Percentiles rank a stretch among this genome's conserved stretches.
Evolutionary conservation across 2,113 vertebrate species (phyloP).

Genomic region (Phaetusa simplex): DNA sequence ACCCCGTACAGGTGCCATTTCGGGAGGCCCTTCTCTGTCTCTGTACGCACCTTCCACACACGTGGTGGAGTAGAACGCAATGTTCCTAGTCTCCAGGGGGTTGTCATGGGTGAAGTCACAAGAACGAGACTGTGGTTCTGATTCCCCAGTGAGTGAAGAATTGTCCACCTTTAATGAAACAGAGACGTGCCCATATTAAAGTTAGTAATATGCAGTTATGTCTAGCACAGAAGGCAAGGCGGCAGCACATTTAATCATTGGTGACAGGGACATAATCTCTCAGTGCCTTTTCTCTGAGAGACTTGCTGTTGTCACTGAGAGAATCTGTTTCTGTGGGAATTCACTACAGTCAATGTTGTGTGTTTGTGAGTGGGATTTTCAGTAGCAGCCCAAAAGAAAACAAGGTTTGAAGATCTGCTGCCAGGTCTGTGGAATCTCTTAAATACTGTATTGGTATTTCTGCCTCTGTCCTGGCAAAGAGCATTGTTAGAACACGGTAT

Average conservation of each 20-base stretch:
- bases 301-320: neutral
- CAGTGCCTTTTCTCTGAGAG: neutral
- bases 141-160: constrained; percentile 82
- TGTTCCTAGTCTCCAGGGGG: constrained; percentile 80
- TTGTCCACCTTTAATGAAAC: constrained; percentile 78
- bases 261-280: neutral
- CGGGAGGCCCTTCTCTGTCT: neutral
- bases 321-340: neutral
- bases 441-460: accelerated
- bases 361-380: neutral
- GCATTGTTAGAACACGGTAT: neutral
- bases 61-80: constrained; percentile 81
- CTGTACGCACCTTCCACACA: constrained; percentile 77
- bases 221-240: neutral
- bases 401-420: neutral
- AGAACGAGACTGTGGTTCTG: constrained; percentile 79
- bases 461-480: neutral
- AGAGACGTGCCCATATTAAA: neutral
- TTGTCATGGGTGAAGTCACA: constrained; percentile 77
- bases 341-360: neutral
- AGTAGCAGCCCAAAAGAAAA: neutral
- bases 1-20: neutral
- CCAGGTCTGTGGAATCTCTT: neutral
- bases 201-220: neutral
- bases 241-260: accelerated